Conservation (phyloP, 2,797 vertebrate species). For the Cheirogaleus major region DNA sequence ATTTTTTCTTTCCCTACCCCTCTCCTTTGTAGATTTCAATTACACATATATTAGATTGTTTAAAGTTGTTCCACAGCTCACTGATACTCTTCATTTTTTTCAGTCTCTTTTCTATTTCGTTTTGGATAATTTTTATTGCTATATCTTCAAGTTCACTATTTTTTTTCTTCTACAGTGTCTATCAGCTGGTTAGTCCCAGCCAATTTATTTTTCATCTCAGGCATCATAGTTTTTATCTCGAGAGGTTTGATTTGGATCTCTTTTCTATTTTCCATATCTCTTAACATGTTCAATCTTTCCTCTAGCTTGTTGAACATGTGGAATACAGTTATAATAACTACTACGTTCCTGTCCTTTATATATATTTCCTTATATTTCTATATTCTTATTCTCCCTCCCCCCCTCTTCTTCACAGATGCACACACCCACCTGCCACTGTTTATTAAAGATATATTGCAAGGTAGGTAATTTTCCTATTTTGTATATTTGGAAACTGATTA, state of each 20-base stretch:
- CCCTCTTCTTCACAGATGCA: neutral
- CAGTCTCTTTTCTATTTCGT: neutral
- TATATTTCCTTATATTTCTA: neutral
- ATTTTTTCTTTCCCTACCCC: neutral
- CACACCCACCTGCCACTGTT: neutral
- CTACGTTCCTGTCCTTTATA: neutral
- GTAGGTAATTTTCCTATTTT: neutral
- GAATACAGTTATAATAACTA: neutral
- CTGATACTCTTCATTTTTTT: neutral
- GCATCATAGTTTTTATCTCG: neutral
- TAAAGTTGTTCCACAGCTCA: neutral
- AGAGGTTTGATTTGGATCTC: neutral
- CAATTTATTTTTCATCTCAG: neutral
- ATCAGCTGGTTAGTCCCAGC: neutral
- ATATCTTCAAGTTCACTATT: neutral
- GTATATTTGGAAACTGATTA: neutral
- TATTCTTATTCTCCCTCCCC: neutral
- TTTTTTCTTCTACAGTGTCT: neutral
- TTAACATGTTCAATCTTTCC: neutral
- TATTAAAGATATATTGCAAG: neutral
- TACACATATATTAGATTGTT: neutral
- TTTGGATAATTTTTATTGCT: neutral
- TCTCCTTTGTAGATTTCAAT: neutral
- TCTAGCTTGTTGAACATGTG: neutral
- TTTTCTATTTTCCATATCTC: neutral